Evolutionary conservation across 2,797 vertebrate species (phyloP).

Genomic region (Tarsius wallacei): DNA sequence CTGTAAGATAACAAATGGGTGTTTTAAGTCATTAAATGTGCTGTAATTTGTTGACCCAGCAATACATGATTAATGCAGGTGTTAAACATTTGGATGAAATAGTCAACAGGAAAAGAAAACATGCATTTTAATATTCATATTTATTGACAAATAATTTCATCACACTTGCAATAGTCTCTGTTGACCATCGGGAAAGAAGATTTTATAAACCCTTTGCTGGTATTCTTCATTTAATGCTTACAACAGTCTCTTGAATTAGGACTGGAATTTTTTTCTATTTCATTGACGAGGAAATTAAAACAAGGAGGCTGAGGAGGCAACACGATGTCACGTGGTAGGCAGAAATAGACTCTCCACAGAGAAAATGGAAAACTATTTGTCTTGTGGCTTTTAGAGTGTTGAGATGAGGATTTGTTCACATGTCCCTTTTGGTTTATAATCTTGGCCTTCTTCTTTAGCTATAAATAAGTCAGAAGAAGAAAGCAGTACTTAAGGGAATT

Average conservation of each 20-base stretch:
- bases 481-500: background rate
- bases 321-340: background rate
- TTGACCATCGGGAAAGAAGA: background rate
- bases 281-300: background rate
- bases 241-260: background rate
- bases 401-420: background rate
- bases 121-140: background rate
- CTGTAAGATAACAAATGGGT: background rate
- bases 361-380: background rate
- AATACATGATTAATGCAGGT: background rate
- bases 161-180: background rate
- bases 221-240: background rate
- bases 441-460: background rate
- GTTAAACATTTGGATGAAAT: background rate
- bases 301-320: background rate
- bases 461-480: background rate
- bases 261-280: background rate
- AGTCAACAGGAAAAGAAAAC: background rate
- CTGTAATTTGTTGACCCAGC: background rate
- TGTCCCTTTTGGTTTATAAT: slow-evolving; percentile 3
- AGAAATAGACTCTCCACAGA: background rate
- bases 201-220: background rate
- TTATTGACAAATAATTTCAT: background rate
- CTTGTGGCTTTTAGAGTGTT: background rate
- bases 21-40: background rate